Percentiles rank a stretch among this genome's conserved stretches.
Evolutionary conservation across 2,888 invertebrate species (phyloP).

Genomic region (Platycheirus rosarum): DNA sequence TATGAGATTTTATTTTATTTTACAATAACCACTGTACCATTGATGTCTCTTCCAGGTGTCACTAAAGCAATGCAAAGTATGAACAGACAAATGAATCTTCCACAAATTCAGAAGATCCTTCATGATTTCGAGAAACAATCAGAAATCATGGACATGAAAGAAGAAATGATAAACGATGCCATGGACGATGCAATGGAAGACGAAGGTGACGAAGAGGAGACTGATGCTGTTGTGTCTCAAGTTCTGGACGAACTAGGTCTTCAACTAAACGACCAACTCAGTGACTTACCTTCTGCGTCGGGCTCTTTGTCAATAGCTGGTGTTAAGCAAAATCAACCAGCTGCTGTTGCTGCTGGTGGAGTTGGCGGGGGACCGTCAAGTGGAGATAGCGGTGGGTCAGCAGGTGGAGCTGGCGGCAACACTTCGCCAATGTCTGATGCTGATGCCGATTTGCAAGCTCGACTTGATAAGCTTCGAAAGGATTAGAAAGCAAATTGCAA

Average conservation of each 20-base stretch:
- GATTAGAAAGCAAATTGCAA: conserved; percentile 87
- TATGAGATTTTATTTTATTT: conserved; percentile 51
- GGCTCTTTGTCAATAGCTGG: conserved; percentile 85
- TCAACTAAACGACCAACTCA: conserved; percentile 95
- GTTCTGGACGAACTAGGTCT: conserved; percentile 98
- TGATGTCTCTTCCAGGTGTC: conserved; percentile 85
- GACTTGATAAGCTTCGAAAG: conserved; percentile 96
- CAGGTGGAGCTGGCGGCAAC: conserved; percentile 81
- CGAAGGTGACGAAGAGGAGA: conserved; percentile 98
- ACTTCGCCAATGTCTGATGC: conserved; percentile 88
- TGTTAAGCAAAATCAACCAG: conserved; percentile 86
- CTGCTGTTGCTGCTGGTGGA: conserved; percentile 83
- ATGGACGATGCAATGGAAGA: conserved; percentile 99
- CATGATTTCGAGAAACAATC: conserved; percentile 99
- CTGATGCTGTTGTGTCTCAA: conserved; percentile 97
- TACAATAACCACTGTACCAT: not conserved
- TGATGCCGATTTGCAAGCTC: conserved; percentile 98
- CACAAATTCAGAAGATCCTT: conserved; percentile 98
- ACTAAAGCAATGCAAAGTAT: conserved; percentile 99
- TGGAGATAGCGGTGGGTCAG: conserved; percentile 82
- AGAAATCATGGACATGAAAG: conserved; percentile 99
- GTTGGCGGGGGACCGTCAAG: conserved; percentile 82
- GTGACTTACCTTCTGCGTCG: conserved; percentile 89
- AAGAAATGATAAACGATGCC: conserved; percentile 99
- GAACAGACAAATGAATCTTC: conserved; percentile 98